These are phyloP conservation scores for Drosophila tripunctata DNA, from an alignment of 2,888 invertebrate species.

Conservation along the genomic window DNA sequence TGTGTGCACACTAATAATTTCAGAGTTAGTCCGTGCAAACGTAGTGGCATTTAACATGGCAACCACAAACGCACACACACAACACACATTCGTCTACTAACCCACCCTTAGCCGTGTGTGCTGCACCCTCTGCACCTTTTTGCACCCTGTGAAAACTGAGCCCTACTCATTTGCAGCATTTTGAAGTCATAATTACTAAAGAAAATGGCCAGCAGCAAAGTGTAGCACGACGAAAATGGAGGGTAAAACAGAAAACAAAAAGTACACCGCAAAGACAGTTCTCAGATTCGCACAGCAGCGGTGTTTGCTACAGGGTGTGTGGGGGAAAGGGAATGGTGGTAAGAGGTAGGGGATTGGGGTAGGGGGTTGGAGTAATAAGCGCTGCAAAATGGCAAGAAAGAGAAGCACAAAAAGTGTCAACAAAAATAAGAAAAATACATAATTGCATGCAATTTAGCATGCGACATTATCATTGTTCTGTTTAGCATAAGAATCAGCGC, in stretches of 20 bases:
- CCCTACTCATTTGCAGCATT: slow-evolving; percentile 42
- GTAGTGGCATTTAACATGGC: slow-evolving; percentile 13
- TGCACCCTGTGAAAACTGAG: slow-evolving; percentile 13
- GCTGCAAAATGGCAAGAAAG: slow-evolving; percentile 4
- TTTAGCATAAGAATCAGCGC: slow-evolving; percentile 69
- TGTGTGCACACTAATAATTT: slow-evolving; percentile 24
- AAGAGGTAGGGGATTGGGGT: not conserved
- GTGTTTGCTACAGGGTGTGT: slow-evolving; percentile 17
- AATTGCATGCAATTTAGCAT: slow-evolving; percentile 83
- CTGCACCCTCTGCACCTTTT: no score
- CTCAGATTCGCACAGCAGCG: slow-evolving; percentile 15
- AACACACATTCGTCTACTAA: not conserved
- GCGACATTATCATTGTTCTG: slow-evolving; percentile 81
- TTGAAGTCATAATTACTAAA: slow-evolving; percentile 69
- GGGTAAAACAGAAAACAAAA: slow-evolving; percentile 24
- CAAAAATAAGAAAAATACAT: slow-evolving; percentile 72
- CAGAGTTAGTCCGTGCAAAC: slow-evolving; percentile 2
- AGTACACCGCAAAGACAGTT: slow-evolving; percentile 40
- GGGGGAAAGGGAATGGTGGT: no score
- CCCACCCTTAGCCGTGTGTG: not conserved
- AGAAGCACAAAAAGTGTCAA: slow-evolving; percentile 28
- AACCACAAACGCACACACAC: not conserved
- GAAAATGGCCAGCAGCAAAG: slow-evolving; percentile 38
- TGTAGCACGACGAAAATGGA: slow-evolving; percentile 6
- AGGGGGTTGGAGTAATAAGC: slow-evolving; percentile 30